Conservation (phyloP, 2,797 vertebrate genomes). For the Neosilurus hyrtlii region DNA sequence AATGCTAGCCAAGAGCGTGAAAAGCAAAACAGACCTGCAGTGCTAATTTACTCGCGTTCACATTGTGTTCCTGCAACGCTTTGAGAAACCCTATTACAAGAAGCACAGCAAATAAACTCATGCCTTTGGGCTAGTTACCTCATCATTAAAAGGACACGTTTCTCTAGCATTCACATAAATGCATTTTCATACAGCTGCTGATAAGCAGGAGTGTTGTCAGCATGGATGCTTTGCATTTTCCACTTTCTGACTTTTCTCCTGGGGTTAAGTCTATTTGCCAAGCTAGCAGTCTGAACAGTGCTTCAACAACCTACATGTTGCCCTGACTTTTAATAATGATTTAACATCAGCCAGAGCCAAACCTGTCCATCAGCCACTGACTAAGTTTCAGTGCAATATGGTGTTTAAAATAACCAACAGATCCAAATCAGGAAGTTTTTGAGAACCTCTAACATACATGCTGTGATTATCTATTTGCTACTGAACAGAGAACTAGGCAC, state of each 20-base stretch:
- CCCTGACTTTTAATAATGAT: constrained; percentile 14
- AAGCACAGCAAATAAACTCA: constrained; percentile 41
- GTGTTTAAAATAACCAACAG: constrained; percentile 19
- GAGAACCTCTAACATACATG: not conserved
- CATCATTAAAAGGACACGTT: constrained; percentile 41
- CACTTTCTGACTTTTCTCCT: not conserved
- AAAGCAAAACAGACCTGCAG: constrained; percentile 38
- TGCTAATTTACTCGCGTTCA: constrained; percentile 56
- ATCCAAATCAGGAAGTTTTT: not conserved
- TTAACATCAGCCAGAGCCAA: constrained; percentile 31
- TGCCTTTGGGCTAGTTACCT: constrained; percentile 49
- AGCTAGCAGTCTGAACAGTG: constrained; percentile 9
- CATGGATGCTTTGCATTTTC: not conserved
- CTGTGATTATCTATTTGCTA: not conserved
- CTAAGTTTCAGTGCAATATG: not conserved
- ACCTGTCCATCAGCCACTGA: constrained; percentile 15
- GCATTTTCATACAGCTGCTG: constrained; percentile 35
- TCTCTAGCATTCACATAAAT: constrained; percentile 37
- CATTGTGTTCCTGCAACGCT: constrained; percentile 66
- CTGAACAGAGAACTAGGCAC: not conserved
- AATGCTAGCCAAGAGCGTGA: constrained; percentile 42
- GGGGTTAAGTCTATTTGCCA: constrained; percentile 4
- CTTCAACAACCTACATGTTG: not conserved
- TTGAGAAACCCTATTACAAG: constrained; percentile 59
- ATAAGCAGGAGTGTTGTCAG: not conserved